A percentile compares a stretch with the other conserved stretches of the same genome.
Conservation (phyloP, 1,140 invertebrate genomes). For the Aricia agestis region DNA sequence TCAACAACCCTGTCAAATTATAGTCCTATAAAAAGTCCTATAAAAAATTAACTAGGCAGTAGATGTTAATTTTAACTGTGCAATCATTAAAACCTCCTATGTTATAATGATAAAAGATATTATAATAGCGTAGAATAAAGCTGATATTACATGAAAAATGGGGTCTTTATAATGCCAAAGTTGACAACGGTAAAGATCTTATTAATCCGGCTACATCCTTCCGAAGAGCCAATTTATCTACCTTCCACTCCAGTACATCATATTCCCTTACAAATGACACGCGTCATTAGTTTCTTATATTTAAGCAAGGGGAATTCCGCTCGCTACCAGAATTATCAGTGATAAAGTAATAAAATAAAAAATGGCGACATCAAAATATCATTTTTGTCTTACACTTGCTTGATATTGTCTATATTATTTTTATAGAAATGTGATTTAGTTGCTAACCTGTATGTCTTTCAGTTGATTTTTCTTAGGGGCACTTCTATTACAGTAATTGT, state of each 20-base stretch:
- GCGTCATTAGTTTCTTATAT: slow-evolving; percentile 44
- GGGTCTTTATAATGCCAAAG: neutral
- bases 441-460: too few relatives aligned
- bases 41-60: too few relatives aligned
- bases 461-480: too few relatives aligned
- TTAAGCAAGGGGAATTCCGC: slow-evolving; percentile 35
- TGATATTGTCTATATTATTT: neutral
- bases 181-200: slow-evolving; percentile 8
- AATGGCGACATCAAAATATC: neutral
- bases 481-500: too few relatives aligned
- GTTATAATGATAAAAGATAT: too few relatives aligned
- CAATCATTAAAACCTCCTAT: too few relatives aligned
- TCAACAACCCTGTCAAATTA: too few relatives aligned
- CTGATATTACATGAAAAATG: neutral
- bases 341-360: neutral
- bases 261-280: slow-evolving; percentile 43
- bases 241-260: slow-evolving; percentile 44
- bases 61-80: too few relatives aligned
- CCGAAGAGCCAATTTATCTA: slow-evolving; percentile 45
- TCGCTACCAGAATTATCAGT: slow-evolving; percentile 22
- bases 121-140: too few relatives aligned
- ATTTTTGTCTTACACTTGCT: neutral
- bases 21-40: too few relatives aligned
- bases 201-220: neutral
- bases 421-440: too few relatives aligned